Conservation (phyloP, 2,888 invertebrate genomes). For the Rhimphoctona megacephalus region DNA sequence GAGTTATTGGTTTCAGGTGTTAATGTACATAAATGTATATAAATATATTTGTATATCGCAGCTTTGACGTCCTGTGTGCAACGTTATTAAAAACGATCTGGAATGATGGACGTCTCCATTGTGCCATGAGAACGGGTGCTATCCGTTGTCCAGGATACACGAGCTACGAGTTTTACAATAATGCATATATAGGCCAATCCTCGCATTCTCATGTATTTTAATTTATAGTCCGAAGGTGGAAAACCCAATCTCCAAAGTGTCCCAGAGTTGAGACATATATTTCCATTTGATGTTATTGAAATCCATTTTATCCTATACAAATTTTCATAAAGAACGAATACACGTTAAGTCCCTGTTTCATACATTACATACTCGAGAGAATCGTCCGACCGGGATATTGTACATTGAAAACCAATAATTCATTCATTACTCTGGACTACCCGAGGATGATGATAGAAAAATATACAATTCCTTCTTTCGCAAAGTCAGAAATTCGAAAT, state of each 20-base stretch:
- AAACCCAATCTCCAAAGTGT: conserved; percentile 7
- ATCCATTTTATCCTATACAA: neutral
- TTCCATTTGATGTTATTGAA: conserved; percentile 13
- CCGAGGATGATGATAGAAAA: neutral
- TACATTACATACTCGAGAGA: neutral
- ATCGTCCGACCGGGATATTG: neutral
- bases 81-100: conserved; percentile 53
- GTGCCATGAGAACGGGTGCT: conserved; percentile 27
- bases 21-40: neutral
- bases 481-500: neutral
- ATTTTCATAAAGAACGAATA: neutral
- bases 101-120: conserved; percentile 58
- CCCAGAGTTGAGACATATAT: neutral
- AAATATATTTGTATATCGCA: neutral
- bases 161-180: conserved; percentile 23
- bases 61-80: neutral
- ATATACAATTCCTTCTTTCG: neutral
- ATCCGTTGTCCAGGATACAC: conserved; percentile 54
- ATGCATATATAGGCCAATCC: neutral
- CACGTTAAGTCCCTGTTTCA: neutral
- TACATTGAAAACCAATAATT: conserved; percentile 11
- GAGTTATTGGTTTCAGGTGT: conserved; percentile 52
- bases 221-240: neutral
- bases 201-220: neutral
- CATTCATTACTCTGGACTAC: neutral